phyloP scores from a whole-genome alignment of 37 sponge, comb jelly and placozoan species.

The Halisarca cf. caerulea region DNA sequence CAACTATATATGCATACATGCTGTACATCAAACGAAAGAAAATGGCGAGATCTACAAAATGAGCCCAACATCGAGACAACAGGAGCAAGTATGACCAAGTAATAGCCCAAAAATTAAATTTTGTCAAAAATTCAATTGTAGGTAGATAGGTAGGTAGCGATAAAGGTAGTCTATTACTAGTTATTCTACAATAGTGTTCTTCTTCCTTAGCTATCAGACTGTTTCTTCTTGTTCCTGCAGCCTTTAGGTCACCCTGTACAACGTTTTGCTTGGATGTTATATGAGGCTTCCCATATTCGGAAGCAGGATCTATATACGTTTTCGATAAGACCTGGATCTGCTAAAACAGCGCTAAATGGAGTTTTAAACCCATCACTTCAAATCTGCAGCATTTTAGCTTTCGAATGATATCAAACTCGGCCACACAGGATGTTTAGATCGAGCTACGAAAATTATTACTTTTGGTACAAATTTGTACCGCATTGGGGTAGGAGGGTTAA shows the following conservation, averaged over 20 bases:
- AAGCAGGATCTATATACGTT: not conserved
- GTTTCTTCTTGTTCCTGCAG: not conserved
- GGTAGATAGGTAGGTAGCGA: no score
- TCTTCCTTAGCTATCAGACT: not conserved
- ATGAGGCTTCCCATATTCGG: not conserved
- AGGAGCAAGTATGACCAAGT: no score
- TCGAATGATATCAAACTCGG: not conserved
- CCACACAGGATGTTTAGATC: not conserved
- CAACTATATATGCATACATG: no score
- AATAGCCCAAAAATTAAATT: no score
- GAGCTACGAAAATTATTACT: not conserved
- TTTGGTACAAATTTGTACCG: not conserved
- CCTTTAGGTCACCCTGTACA: not conserved
- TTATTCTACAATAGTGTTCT: no score
- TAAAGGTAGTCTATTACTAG: no score
- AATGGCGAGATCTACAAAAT: no score
- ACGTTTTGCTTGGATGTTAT: not conserved
- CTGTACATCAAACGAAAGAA: no score
- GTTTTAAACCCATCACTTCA: not conserved
- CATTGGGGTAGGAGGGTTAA: slow-evolving; percentile 1
- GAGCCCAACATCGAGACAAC: no score
- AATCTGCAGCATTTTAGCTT: not conserved
- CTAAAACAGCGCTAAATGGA: no score
- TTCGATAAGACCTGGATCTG: not conserved
- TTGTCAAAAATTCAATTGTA: no score